phyloP scores from a whole-genome alignment of 2,888 invertebrate species.

The Caenorhabditis sp. region DNA sequence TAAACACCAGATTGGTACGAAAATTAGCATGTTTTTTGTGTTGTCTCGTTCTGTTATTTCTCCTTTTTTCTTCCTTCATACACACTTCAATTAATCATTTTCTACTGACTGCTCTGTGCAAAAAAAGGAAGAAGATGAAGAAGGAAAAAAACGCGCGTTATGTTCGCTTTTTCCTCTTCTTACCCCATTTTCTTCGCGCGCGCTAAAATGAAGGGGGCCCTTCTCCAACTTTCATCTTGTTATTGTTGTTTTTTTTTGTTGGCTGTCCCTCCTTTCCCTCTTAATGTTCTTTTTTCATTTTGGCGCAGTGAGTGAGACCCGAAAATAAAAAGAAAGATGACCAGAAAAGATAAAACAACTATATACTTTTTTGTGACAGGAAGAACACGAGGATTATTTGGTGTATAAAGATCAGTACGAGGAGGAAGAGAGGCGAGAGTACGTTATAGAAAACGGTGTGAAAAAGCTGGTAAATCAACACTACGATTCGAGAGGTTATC shows the following conservation, averaged over 20 bases:
- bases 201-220: not conserved
- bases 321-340: constrained; percentile 1
- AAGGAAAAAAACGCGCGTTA: constrained; percentile 1
- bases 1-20: constrained; percentile 1
- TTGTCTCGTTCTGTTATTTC: not conserved
- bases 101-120: not conserved
- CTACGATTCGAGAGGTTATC: constrained; percentile 40
- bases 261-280: not conserved
- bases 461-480: constrained; percentile 40
- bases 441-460: constrained; percentile 45
- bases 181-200: not conserved
- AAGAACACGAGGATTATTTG: constrained; percentile 45
- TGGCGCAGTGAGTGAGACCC: constrained; percentile 1
- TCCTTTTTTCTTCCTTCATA: not conserved
- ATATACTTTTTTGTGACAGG: constrained; percentile 20
- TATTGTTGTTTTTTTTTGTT: not conserved
- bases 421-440: constrained; percentile 46
- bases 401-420: constrained; percentile 43
- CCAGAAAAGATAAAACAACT: not conserved
- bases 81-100: constrained; percentile 1
- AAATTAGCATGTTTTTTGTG: constrained; percentile 1
- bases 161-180: not conserved
- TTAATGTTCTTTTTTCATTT: constrained; percentile 3
- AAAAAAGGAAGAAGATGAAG: constrained; percentile 1
- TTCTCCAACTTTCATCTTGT: not conserved